Evolutionary conservation across 2,888 invertebrate genomes (phyloP).

Genomic region (Temnothorax ravouxi): DNA sequence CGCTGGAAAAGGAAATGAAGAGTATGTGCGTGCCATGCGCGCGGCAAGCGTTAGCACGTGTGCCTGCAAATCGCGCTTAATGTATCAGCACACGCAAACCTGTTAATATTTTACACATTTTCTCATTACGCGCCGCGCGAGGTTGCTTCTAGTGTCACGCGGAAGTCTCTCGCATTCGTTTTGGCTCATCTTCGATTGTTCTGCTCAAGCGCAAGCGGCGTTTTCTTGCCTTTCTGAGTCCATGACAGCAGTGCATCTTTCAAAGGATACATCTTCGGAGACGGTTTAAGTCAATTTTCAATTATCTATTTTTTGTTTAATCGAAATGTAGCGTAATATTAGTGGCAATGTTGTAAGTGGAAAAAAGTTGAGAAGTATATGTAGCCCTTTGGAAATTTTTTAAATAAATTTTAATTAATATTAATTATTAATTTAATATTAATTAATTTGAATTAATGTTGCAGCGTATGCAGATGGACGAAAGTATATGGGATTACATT

Average conservation of each 20-base stretch:
- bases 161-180: background rate
- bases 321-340: background rate
- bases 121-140: background rate
- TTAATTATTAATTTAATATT: too few relatives aligned
- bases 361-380: background rate
- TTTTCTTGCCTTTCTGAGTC: background rate
- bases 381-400: background rate
- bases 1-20: background rate
- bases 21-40: background rate
- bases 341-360: background rate
- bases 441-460: conserved; percentile 2
- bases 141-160: background rate
- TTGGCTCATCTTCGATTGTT: background rate
- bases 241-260: background rate
- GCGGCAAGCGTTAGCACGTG: background rate
- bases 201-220: background rate
- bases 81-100: background rate
- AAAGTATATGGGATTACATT: background rate
- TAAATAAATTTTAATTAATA: background rate
- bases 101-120: conserved; percentile 29
- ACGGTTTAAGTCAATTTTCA: background rate
- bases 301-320: background rate
- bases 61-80: conserved; percentile 26
- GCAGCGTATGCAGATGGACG: background rate
- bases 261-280: background rate